These are phyloP conservation scores for Siniperca knerii DNA, from an alignment of 2,113 vertebrate genomes.

Conservation along the genomic window DNA sequence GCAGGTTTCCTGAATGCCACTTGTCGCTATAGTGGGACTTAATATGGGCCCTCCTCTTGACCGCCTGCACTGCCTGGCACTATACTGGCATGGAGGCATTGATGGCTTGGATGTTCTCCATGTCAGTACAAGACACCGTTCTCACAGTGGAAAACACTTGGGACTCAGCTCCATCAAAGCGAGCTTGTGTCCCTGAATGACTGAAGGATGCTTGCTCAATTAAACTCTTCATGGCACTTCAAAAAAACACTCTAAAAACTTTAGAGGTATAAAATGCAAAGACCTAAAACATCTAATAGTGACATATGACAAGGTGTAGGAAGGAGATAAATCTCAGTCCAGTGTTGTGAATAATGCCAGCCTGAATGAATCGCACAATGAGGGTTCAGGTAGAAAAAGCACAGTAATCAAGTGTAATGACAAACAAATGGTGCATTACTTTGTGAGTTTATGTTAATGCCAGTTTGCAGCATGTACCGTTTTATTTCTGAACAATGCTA, in stretches of 20 bases:
- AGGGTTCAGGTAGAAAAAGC: slow-evolving; percentile 58
- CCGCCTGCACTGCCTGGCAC: slow-evolving; percentile 80
- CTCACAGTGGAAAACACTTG: slow-evolving; percentile 60
- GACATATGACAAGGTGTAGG: slow-evolving; percentile 57
- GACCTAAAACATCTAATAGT: slow-evolving; percentile 64
- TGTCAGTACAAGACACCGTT: slow-evolving; percentile 76
- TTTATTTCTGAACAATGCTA: slow-evolving; percentile 59
- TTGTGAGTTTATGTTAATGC: slow-evolving; percentile 52
- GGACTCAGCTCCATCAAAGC: slow-evolving; percentile 39
- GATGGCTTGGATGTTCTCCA: slow-evolving; percentile 88
- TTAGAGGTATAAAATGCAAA: slow-evolving; percentile 78
- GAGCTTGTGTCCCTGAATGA: slow-evolving; percentile 75
- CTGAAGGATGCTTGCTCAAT: slow-evolving; percentile 81
- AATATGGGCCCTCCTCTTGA: slow-evolving; percentile 75
- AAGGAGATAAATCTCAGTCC: slow-evolving; percentile 55
- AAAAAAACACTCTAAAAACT: slow-evolving; percentile 71
- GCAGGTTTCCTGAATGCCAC: slow-evolving; percentile 77
- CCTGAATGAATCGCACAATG: slow-evolving; percentile 55
- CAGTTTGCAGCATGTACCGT: slow-evolving; percentile 65
- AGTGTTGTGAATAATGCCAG: slow-evolving; percentile 49
- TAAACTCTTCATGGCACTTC: slow-evolving; percentile 80
- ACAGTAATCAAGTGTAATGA: slow-evolving; percentile 61
- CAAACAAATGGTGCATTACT: slow-evolving; percentile 59
- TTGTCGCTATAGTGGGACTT: slow-evolving; percentile 87
- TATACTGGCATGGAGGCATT: slow-evolving; percentile 83